Percentiles rank a stretch among this genome's conserved stretches.
These are phyloP conservation scores for Dasysyrphus tricinctus DNA, from an alignment of 2,888 invertebrate species.

Conservation along the genomic window DNA sequence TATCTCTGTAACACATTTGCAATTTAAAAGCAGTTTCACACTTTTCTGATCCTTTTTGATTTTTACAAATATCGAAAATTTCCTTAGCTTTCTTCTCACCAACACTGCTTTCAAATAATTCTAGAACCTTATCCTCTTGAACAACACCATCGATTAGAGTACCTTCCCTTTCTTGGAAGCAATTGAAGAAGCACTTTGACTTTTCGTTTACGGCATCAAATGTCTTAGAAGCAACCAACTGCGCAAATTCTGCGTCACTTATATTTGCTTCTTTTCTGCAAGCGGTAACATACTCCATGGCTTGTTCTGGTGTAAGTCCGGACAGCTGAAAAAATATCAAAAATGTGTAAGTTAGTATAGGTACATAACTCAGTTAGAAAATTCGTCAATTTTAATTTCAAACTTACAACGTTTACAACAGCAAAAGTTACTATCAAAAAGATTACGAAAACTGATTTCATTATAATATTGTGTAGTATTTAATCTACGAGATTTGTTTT, in stretches of 20 bases:
- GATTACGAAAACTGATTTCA: not conserved
- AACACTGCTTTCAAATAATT: not conserved
- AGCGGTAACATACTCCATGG: not conserved
- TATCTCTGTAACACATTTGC: conserved; percentile 2
- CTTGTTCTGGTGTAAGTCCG: conserved; percentile 4
- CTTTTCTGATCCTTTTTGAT: conserved; percentile 2
- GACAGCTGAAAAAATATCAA: not conserved
- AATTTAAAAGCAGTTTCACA: conserved; percentile 29
- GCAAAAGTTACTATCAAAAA: not conserved
- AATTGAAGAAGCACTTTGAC: conserved; percentile 20
- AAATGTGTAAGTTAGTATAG: not conserved
- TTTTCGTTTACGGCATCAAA: not conserved
- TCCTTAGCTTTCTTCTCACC: conserved; percentile 11
- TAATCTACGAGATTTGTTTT: not conserved
- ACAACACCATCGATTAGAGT: conserved; percentile 14
- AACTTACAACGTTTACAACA: not conserved
- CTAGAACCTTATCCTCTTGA: conserved; percentile 3
- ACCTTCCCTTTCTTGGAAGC: conserved; percentile 18
- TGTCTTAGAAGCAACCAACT: not conserved
- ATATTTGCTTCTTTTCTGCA: conserved; percentile 2
- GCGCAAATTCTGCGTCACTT: not conserved
- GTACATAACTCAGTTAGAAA: too few species aligned
- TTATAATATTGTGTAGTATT: not conserved
- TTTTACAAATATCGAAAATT: conserved; percentile 1
- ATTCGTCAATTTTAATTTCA: too few species aligned